phyloP scores from a whole-genome alignment of 1,140 invertebrate genomes.

The Listronotus oregonensis region DNA sequence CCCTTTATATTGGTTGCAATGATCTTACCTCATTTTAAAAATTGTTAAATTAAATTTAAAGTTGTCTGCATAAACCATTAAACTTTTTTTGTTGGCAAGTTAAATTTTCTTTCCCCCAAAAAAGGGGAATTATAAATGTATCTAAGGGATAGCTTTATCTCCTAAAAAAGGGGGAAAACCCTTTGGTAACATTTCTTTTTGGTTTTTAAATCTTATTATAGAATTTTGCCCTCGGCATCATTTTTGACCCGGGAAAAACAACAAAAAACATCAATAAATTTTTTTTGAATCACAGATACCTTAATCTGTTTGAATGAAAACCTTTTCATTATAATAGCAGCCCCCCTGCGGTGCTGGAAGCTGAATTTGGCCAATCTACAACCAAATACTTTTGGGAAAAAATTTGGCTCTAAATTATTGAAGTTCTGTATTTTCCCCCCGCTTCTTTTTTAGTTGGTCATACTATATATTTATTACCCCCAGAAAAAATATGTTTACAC shows the following conservation, averaged over 20 bases:
- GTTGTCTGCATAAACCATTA: too few species aligned
- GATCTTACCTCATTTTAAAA: too few species aligned
- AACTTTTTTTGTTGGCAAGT: too few species aligned
- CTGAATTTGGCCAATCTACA: constrained; percentile 5
- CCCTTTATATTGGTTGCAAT: too few species aligned
- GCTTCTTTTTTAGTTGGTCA: too few species aligned
- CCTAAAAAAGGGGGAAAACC: too few species aligned
- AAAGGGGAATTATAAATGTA: too few species aligned
- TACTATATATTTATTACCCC: too few species aligned
- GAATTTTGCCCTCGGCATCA: constrained; percentile 47
- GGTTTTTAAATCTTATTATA: not conserved
- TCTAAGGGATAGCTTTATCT: too few species aligned
- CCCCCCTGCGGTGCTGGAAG: constrained; percentile 4
- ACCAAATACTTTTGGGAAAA: constrained; percentile 15
- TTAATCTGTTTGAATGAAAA: constrained; percentile 56
- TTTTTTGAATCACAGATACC: constrained; percentile 51
- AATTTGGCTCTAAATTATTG: not conserved
- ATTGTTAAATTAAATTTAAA: too few species aligned
- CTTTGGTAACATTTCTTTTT: not conserved
- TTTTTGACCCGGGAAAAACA: constrained; percentile 51
- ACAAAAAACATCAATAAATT: constrained; percentile 53
- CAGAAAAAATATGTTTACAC: too few species aligned
- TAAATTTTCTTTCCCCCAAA: too few species aligned
- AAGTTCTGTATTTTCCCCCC: not conserved
- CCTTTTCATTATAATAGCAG: constrained; percentile 55